Conservation (phyloP, 1,140 invertebrate species). For the Drosophila lini region DNA sequence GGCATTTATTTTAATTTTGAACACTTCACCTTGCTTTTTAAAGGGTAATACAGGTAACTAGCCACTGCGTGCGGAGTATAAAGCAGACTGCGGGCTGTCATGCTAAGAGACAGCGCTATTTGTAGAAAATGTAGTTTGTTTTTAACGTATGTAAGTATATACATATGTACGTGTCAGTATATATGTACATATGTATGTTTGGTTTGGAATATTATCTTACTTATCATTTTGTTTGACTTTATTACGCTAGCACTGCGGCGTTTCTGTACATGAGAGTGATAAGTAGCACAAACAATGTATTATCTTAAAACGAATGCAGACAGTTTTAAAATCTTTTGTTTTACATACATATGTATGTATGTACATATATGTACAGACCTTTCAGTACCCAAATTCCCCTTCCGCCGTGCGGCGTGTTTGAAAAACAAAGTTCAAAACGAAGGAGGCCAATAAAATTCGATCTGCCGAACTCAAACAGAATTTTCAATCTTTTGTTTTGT, state of each 20-base stretch:
- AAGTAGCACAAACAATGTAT: conserved; percentile 28
- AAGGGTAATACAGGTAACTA: not conserved
- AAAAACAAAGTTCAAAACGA: too few relatives aligned
- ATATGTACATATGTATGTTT: conserved; percentile 20
- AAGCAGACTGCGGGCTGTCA: conserved; percentile 6
- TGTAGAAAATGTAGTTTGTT: conserved; percentile 29
- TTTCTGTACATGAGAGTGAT: conserved; percentile 44
- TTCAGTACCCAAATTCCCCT: too few relatives aligned
- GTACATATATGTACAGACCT: too few relatives aligned
- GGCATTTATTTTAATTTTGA: not conserved
- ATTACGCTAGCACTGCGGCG: conserved; percentile 68
- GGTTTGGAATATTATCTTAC: conserved; percentile 45
- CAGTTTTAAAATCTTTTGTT: not conserved
- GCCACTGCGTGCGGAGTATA: not conserved
- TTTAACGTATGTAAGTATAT: not conserved
- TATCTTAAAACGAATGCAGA: not conserved
- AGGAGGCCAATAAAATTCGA: too few relatives aligned
- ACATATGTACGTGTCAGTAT: too few relatives aligned
- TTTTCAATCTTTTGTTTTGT: too few relatives aligned
- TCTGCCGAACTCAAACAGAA: too few relatives aligned
- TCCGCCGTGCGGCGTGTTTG: too few relatives aligned
- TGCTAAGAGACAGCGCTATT: conserved; percentile 16
- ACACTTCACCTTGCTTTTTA: conserved; percentile 16
- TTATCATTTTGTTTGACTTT: conserved; percentile 57
- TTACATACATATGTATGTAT: too few relatives aligned